Percentiles rank a stretch among this genome's conserved stretches.
Conservation (phyloP, 37 sponge, comb jelly and placozoan genomes). For the Agelas oroides region DNA sequence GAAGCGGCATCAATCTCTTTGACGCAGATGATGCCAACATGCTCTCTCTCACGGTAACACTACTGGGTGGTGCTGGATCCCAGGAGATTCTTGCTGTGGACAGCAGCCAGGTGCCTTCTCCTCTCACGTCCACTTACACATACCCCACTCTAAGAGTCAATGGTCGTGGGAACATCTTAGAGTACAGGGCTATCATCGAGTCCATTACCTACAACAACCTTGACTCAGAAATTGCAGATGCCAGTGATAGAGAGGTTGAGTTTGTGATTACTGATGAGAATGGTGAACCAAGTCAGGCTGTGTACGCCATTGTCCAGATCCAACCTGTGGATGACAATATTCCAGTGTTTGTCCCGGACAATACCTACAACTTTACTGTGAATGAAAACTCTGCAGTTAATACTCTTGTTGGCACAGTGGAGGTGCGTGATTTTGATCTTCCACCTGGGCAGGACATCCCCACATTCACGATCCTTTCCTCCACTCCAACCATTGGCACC, state of each 20-base stretch:
- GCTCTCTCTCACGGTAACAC: slow-evolving; percentile 29
- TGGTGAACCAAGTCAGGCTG: slow-evolving; percentile 37
- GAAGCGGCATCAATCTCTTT: background rate
- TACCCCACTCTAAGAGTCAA: slow-evolving; percentile 43
- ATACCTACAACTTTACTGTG: slow-evolving; percentile 35
- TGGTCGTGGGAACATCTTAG: slow-evolving; percentile 24
- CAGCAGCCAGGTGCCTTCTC: background rate
- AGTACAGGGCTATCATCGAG: slow-evolving; percentile 36
- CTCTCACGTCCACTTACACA: slow-evolving; percentile 12
- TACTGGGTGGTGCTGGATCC: slow-evolving; percentile 5
- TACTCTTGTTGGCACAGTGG: slow-evolving; percentile 35
- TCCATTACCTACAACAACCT: slow-evolving; percentile 63
- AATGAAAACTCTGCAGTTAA: slow-evolving; percentile 16
- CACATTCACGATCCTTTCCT: slow-evolving; percentile 7
- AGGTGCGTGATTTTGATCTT: slow-evolving; percentile 36
- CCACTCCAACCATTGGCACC: slow-evolving; percentile 22
- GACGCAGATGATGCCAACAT: slow-evolving; percentile 55
- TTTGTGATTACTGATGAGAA: slow-evolving; percentile 67
- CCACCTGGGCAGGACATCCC: slow-evolving; percentile 14
- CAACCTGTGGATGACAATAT: slow-evolving; percentile 76
- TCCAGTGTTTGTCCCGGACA: slow-evolving; percentile 45
- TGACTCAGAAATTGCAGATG: slow-evolving; percentile 54
- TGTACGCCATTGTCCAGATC: slow-evolving; percentile 11
- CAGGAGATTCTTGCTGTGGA: slow-evolving; percentile 5
- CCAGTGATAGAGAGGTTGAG: slow-evolving; percentile 16